phyloP scores from a whole-genome alignment of 1,140 invertebrate genomes.

The Drosophila dunni region DNA sequence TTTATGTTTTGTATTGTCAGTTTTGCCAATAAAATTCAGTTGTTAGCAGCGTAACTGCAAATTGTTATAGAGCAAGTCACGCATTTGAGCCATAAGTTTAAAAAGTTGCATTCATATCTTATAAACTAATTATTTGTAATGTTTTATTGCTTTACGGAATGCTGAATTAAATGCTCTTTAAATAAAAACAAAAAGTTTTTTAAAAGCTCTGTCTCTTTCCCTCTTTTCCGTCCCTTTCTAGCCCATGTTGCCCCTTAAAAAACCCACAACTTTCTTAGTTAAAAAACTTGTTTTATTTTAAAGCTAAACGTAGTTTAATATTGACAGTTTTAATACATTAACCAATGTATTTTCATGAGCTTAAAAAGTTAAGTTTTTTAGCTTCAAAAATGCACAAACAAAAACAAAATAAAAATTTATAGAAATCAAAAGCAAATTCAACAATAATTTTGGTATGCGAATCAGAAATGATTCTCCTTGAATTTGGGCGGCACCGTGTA shows the following conservation, averaged over 20 bases:
- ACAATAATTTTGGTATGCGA: constrained; percentile 16
- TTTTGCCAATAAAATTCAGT: constrained; percentile 26
- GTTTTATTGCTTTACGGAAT: constrained; percentile 5
- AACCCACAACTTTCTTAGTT: no score
- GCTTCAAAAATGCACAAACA: constrained; percentile 7
- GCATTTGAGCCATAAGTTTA: constrained; percentile 30
- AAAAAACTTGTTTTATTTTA: constrained; percentile 5
- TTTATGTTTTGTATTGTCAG: constrained; percentile 2
- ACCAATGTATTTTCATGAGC: background rate
- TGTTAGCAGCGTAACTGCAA: constrained; percentile 34
- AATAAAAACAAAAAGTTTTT: background rate
- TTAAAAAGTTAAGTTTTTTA: constrained; percentile 17
- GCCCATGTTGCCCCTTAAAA: background rate
- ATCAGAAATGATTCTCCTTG: constrained; percentile 77
- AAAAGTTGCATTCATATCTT: constrained; percentile 2
- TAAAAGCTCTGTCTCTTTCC: background rate
- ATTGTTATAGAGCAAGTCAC: constrained; percentile 34
- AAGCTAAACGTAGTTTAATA: constrained; percentile 9
- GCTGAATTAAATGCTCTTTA: constrained; percentile 11
- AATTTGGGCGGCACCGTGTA: constrained; percentile 72
- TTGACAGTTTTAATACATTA: constrained; percentile 28
- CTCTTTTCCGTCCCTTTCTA: background rate
- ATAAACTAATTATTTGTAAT: background rate
- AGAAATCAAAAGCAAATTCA: constrained; percentile 20
- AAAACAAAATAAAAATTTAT: constrained; percentile 10